Conservation (phyloP, 2,113 vertebrate genomes). For the Noturus placidus region DNA sequence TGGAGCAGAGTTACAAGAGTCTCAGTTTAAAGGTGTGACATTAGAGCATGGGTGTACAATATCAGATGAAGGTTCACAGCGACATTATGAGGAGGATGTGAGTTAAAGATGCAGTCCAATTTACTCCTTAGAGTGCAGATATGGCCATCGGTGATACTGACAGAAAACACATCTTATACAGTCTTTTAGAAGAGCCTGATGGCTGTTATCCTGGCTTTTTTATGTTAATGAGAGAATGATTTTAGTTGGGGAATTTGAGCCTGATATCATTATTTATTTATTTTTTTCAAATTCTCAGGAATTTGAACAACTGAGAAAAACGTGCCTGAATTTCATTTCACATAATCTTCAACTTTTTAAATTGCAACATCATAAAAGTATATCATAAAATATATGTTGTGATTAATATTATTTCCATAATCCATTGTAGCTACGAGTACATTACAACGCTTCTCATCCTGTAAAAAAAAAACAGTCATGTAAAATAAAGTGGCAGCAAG, state of each 20-base stretch:
- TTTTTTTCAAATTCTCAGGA: background rate
- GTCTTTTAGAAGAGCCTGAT: background rate
- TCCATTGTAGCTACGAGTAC: background rate
- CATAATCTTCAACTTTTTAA: background rate
- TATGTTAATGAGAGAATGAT: background rate
- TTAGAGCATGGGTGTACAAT: constrained; percentile 23
- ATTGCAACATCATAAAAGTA: background rate
- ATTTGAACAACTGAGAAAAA: background rate
- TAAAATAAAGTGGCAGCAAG: background rate
- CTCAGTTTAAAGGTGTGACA: constrained; percentile 22
- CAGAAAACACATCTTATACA: background rate
- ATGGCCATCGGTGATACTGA: background rate
- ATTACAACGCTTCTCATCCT: background rate
- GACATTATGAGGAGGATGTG: background rate
- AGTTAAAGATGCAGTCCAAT: background rate
- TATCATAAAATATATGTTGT: background rate
- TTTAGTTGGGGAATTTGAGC: background rate
- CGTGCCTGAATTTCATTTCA: background rate
- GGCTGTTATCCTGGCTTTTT: background rate
- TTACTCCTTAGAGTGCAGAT: background rate
- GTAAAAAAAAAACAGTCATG: background rate
- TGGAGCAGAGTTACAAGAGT: constrained; percentile 21
- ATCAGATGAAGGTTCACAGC: constrained; percentile 25
- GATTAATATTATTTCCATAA: background rate
- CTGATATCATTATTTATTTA: background rate